Evolutionary conservation across 1,140 invertebrate genomes (phyloP).

Genomic region (Araneus ventricosus): DNA sequence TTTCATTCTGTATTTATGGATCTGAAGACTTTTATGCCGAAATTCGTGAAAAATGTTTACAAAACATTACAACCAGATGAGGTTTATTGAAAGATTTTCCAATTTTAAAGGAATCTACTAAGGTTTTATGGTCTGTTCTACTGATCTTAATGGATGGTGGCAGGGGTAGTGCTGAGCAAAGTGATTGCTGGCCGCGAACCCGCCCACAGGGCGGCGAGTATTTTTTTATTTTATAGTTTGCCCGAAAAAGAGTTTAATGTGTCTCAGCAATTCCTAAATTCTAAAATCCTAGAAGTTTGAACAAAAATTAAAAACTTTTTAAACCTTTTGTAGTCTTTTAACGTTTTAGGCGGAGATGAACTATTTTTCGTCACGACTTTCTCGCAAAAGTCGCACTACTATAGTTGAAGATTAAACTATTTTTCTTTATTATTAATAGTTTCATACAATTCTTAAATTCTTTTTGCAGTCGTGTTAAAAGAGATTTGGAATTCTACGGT

Average conservation of each 20-base stretch:
- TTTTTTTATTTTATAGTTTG: too few species aligned
- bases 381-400: background rate
- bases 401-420: background rate
- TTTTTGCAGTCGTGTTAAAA: background rate
- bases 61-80: too few species aligned
- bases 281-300: background rate
- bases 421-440: slow-evolving; percentile 17
- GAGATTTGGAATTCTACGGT: background rate
- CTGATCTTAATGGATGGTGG: too few species aligned
- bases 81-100: too few species aligned
- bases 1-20: too few species aligned
- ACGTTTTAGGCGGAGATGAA: background rate
- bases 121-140: too few species aligned
- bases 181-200: too few species aligned
- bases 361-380: background rate
- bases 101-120: too few species aligned
- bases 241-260: background rate
- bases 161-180: too few species aligned
- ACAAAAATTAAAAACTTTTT: background rate
- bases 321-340: background rate
- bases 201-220: too few species aligned
- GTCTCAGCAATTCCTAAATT: background rate
- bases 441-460: background rate
- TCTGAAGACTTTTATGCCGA: too few species aligned
- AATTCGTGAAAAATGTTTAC: too few species aligned